Conservation (phyloP, 2,113 vertebrate genomes). For the Pangasianodon hypophthalmus region DNA sequence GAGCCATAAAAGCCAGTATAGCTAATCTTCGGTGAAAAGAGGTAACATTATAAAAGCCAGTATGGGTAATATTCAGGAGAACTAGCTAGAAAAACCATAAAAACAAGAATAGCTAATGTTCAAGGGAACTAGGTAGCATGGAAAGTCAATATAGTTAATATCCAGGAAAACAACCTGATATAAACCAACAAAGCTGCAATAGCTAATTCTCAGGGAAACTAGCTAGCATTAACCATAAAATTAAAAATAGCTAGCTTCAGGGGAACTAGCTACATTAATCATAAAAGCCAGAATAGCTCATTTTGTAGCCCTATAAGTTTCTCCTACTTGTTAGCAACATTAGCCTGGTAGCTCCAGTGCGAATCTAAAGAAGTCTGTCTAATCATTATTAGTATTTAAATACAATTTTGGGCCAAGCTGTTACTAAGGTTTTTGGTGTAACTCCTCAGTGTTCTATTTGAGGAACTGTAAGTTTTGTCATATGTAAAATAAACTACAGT, state of each 20-base stretch:
- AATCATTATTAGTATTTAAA: not conserved
- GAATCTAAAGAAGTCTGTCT: not conserved
- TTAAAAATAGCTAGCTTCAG: not conserved
- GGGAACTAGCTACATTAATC: not conserved
- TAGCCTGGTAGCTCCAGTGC: not conserved
- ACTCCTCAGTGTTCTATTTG: not conserved
- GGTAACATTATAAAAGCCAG: not conserved
- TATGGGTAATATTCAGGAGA: not conserved
- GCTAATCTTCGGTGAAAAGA: not conserved
- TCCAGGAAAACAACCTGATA: not conserved
- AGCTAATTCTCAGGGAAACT: too few relatives aligned
- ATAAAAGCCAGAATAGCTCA: not conserved
- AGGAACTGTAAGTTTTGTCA: not conserved
- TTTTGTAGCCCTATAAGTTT: not conserved
- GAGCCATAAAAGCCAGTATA: not conserved
- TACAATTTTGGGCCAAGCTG: not conserved
- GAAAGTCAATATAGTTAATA: not conserved
- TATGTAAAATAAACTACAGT: not conserved
- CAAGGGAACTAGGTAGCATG: not conserved
- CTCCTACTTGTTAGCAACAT: not conserved
- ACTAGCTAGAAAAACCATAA: not conserved
- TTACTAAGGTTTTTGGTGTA: not conserved
- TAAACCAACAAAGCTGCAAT: not conserved
- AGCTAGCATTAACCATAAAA: not conserved
- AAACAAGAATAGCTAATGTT: not conserved